Percentiles rank a stretch among this genome's conserved stretches.
These are phyloP conservation scores for Bubo scandiacus DNA, from an alignment of 2,113 vertebrate species.

Conservation along the genomic window DNA sequence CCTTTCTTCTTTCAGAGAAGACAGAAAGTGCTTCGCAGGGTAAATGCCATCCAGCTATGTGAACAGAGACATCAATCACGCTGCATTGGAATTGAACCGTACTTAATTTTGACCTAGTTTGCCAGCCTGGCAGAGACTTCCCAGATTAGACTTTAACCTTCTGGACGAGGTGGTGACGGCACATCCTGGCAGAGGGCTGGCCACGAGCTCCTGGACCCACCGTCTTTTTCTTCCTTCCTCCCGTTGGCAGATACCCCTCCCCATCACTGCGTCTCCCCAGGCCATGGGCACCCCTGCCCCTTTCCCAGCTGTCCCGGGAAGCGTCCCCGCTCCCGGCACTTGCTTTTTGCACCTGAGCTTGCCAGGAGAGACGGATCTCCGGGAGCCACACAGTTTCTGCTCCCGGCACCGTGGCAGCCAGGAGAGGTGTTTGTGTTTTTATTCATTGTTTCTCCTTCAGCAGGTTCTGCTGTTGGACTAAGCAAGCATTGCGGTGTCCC, in stretches of 20 bases:
- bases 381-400: neutral
- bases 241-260: rapidly evolving
- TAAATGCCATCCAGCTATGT: neutral
- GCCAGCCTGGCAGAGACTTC: slow-evolving; percentile 42
- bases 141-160: neutral
- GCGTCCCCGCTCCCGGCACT: neutral
- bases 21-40: neutral
- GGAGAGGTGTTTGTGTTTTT: neutral
- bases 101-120: slow-evolving; percentile 70
- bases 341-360: neutral
- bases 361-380: neutral
- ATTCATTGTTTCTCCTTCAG: neutral
- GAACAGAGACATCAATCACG: slow-evolving; percentile 10
- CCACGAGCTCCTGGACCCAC: rapidly evolving
- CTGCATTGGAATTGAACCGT: slow-evolving; percentile 14
- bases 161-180: neutral
- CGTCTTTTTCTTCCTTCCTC: neutral
- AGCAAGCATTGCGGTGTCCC: rapidly evolving
- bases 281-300: too few species aligned
- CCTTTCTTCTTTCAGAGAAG: neutral
- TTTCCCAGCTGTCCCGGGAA: neutral
- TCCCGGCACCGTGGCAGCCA: neutral
- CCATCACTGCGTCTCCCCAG: rapidly evolving
- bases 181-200: rapidly evolving
- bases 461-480: neutral